Percentiles rank a stretch among this genome's conserved stretches.
Evolutionary conservation across 2,797 vertebrate species (phyloP).

Genomic region (Eulemur mongoz): DNA sequence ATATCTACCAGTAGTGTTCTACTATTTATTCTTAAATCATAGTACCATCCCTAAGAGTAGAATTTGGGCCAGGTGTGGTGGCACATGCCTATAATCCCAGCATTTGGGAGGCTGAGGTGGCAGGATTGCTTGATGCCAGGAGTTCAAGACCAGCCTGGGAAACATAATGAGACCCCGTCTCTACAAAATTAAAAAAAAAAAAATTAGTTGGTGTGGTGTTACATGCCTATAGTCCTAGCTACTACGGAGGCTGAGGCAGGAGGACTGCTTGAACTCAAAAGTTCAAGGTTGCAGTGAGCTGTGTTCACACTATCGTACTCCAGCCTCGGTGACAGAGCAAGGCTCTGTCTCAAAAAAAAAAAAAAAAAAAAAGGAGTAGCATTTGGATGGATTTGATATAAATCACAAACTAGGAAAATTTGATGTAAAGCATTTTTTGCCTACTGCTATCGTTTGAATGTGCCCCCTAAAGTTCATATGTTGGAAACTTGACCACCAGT

Average conservation of each 20-base stretch:
- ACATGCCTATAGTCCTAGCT: background rate
- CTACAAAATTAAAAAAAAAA: background rate
- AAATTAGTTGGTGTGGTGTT: background rate
- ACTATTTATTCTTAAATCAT: background rate
- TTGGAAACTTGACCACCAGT: background rate
- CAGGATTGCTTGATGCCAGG: background rate
- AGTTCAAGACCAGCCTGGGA: background rate
- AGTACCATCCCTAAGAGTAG: background rate
- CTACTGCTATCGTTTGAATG: background rate
- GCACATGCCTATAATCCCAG: background rate
- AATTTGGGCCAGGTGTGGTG: background rate
- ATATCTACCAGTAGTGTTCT: background rate
- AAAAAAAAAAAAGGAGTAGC: background rate
- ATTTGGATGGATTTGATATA: constrained; percentile 21
- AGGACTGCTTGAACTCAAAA: background rate
- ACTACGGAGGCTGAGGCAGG: background rate
- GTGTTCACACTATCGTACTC: background rate
- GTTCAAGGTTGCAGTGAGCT: background rate
- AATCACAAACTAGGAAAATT: background rate
- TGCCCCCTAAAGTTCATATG: background rate
- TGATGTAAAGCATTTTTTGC: constrained; percentile 20
- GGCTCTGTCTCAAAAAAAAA: background rate
- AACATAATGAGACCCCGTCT: background rate
- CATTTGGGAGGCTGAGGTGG: background rate
- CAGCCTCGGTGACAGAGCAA: background rate